Evolutionary conservation across 2,888 invertebrate species (phyloP), one percentile per base, ranked within the genome.

Genomic region (Caenorhabditis wallacei): DNA sequence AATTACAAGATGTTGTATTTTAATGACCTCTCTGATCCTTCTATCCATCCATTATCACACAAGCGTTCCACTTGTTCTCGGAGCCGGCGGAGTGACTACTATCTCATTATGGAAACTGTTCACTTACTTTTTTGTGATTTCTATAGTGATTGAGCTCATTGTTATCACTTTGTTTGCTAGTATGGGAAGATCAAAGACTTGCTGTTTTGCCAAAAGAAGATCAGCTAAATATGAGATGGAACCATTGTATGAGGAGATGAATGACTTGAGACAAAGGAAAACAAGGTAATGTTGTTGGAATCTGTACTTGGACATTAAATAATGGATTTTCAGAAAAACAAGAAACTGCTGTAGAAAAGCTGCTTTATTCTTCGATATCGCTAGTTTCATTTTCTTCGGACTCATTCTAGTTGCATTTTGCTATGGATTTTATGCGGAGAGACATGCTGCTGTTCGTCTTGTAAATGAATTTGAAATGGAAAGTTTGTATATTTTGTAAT

Each of bases 221-320:
- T 75, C 71, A 13, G 85, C 81, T 35, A 84, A 76, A 43, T 88
- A 89, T 64, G 83, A 83, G 37, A 79, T 88, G 68, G 89, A 89
- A 43, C 89, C 89, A 1, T 76, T 88, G 5, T 89, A 89, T 61
- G 89, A 89, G 57, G 89, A 89, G 46, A 64, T 89, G 82, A 89
- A 89, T 59, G 89, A 89, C 54, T 64, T 89, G 18, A 68, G 88
- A n/a, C 66, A 80, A 18, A 70, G 88, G 59, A 87, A 83, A 61
- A 84, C 87, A 2, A 81, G 87, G 86, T 87, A 22, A 24, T 1
- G n/a, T 24, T 24, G 18, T 30, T 51, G 3, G 48, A 16, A 1
- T n/a, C 13, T n/a, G 18, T 30, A 16, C 7, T 43, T 30, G 8
- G 30, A n/a, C 2, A 2, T 48, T 13, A n/a, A 4, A 8, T 48